These are phyloP conservation scores for Plecotus auritus DNA, from an alignment of 2,113 vertebrate genomes.

Conservation along the genomic window DNA sequence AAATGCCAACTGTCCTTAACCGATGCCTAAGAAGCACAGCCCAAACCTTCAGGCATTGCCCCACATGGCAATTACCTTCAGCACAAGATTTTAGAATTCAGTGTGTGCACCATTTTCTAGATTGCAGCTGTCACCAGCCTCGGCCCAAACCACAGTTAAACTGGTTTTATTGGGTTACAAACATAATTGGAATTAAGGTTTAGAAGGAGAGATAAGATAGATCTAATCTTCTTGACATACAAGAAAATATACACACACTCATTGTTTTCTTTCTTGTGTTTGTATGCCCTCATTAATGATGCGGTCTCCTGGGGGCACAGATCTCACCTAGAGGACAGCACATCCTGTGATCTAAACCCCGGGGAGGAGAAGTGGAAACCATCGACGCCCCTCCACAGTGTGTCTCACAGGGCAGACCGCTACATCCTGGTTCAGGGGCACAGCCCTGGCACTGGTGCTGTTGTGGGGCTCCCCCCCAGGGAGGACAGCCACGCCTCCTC, in stretches of 20 bases:
- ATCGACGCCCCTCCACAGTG: background rate
- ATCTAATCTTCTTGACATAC: slow-evolving; percentile 31
- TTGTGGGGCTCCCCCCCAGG: background rate
- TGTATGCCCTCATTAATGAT: background rate
- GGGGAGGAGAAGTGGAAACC: background rate
- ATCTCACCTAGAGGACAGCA: background rate
- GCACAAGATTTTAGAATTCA: slow-evolving; percentile 12
- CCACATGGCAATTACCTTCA: background rate
- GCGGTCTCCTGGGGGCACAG: background rate
- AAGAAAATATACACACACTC: background rate
- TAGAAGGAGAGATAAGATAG: slow-evolving; percentile 35
- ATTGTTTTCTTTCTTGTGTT: slow-evolving; percentile 18
- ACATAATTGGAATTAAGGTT: slow-evolving; percentile 33
- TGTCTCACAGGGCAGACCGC: background rate
- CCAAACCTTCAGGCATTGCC: background rate
- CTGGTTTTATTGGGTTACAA: slow-evolving; percentile 29
- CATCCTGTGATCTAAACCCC: background rate
- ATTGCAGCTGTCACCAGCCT: background rate
- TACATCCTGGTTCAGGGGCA: background rate
- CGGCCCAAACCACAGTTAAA: slow-evolving; percentile 40
- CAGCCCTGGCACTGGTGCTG: background rate
- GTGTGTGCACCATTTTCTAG: background rate
- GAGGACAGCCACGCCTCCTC: background rate
- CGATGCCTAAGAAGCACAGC: background rate
- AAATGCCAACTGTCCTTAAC: background rate